Evolutionary conservation across 2,888 invertebrate species (phyloP), one percentile per base, ranked within the genome.

Genomic region (Copidosoma aretas): DNA sequence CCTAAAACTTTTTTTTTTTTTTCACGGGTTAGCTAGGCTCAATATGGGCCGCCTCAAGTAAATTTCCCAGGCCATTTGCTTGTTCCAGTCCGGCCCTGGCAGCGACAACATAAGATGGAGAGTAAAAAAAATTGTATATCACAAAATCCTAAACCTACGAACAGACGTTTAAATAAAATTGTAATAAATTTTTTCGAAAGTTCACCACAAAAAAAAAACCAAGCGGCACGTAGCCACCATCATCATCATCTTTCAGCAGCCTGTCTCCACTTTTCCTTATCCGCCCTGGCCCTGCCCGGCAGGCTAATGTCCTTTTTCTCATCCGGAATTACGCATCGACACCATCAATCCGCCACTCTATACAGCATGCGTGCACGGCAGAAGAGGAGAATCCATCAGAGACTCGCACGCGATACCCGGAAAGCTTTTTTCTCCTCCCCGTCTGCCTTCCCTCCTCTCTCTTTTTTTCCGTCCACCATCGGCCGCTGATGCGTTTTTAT

Each of bases 221-320:
- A 14, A 14, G 43, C 43, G 12, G 17, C 43, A 12, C 43, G 15
- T 46, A 41, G 14, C 51, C 41, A 8, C 64, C 67, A 63, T 65
- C 64, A 68, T 72, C 71, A 61, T 74, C 62, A 62, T 70, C 70
- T 71, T 67, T 54, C 57, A 61, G 69, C 57, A 61, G 69, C 71
- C 57, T 71, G 46, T 70, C 68, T 77, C 76, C 77, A 77, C 75
- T 75, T 73, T 64, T 61, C 71, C 52, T 59, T 63, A 59, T 57
- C 54, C 19, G 24, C 46, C 49, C 49, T 43, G 22, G 54, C 53
- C 68, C 46, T 49, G 25, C 43, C 67, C 62, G 56, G 43, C 57
- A 52, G 58, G 17, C 39, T 24, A 53, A 24, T 52, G 61, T 43
- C 53, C 56, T 57, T 63, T 51, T 17, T 57, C 67, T 62, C 72